Conservation (phyloP, 1,140 invertebrate genomes). For the Leptopilina boulardi region DNA sequence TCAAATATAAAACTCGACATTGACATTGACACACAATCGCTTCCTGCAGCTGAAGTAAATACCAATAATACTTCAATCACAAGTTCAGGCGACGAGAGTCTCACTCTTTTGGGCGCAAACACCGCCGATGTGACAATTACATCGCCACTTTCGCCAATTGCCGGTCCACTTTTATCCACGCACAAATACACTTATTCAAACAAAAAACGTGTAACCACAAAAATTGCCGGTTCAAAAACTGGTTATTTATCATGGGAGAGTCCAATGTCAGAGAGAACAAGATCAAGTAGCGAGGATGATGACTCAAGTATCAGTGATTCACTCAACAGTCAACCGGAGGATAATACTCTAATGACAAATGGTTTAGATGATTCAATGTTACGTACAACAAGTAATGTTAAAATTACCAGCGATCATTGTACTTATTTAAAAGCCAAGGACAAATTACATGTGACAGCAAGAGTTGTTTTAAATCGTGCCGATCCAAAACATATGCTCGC, state of each 20-base stretch:
- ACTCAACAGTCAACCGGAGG: constrained; percentile 66
- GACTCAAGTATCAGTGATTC: constrained; percentile 69
- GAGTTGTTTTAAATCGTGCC: constrained; percentile 65
- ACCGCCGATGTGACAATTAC: constrained; percentile 70
- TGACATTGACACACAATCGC: constrained; percentile 66
- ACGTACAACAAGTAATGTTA: constrained; percentile 46
- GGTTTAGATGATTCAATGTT: constrained; percentile 65
- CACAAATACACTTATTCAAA: constrained; percentile 73
- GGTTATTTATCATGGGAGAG: constrained; percentile 59
- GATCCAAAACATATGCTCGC: constrained; percentile 58
- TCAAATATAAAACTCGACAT: constrained; percentile 68
- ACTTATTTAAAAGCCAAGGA: constrained; percentile 66
- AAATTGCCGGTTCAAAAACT: constrained; percentile 59
- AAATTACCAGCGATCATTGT: constrained; percentile 54
- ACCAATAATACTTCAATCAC: constrained; percentile 65
- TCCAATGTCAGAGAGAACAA: constrained; percentile 50
- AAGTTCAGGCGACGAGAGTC: constrained; percentile 69
- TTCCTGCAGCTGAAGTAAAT: constrained; percentile 60
- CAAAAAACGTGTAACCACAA: constrained; percentile 64
- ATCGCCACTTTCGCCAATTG: constrained; percentile 71
- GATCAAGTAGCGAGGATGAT: constrained; percentile 65
- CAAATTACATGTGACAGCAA: constrained; percentile 65
- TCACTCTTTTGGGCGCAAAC: constrained; percentile 65
- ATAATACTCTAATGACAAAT: constrained; percentile 64
- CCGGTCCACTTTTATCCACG: constrained; percentile 69